Evolutionary conservation across 2,888 invertebrate genomes (phyloP), one percentile per base, ranked within the genome.

Genomic region (Hoplodrina ambigua): DNA sequence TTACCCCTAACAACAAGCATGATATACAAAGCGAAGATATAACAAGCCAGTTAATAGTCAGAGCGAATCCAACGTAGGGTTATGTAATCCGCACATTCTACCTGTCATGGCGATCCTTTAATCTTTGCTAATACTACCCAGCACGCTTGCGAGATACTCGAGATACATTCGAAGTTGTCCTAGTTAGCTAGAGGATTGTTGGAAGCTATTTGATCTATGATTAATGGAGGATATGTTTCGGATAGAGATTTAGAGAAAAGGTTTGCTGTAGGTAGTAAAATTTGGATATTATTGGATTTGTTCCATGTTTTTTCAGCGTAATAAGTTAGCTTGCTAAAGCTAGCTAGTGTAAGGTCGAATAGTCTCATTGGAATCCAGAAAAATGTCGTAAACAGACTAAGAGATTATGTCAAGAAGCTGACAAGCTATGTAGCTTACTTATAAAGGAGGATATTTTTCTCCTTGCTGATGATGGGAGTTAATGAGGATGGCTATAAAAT

Each of bases 21-120:
- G 30, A 66, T 57, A 55, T 62, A 65, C 61, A 25, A 65, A 75
- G 10, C 30, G 17, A 67, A 53, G 60, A 63, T 53, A 74, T 74
- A 75, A 75, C 49, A 53, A 80, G 63, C 66, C 64, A 49, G 72
- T 81, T 78, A 78, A 67, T 61, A 78, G 78, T 72, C 78, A 54
- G 11, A 75, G 62, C 63, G 64, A 61, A 67, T 44, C 11, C 66
- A 64, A 44, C 59, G 60, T 44, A 62, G 41, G 19, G 78, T 81
- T 78, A 63, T 78, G 78, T 78, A 78, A 78, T 37, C 56, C 19
- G 46, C n/a, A 20, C 54, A 50, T 66, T 81, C 59, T 63, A 70
- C 54, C 71, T 80, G 72, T 78, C 81, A 72, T 69, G 72, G 25
- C 54, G 25, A 72, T 78, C 78, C 78, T 78, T 78, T 78, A 78